Base-by-base conservation (phyloP, 2,113 vertebrate species). In the Stegastes partitus region DNA sequence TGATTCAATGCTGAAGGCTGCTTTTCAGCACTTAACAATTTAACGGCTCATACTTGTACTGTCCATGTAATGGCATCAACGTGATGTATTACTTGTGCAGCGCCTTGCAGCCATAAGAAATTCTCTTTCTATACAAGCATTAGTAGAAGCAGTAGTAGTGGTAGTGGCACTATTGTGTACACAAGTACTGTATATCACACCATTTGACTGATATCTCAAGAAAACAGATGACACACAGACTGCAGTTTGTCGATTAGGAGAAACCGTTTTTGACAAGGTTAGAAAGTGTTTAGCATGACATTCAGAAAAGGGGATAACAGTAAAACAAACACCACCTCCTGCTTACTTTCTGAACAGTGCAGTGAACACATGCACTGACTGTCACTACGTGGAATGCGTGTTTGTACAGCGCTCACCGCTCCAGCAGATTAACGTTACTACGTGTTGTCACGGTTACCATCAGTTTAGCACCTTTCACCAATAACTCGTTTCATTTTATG, bases 371-470 rank as follows among this genome's bases (percentile, higher is more conserved):
- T 63, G 50, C 25, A 26, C 26, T 10, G 39, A 7, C 62, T 19
- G 57, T 45, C 23, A 34, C 10, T 34, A 34, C 31, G 31, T 34
- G 31, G 31, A 11, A 14, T 47, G 42, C 25, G 11, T 1, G 34
- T n/a, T 16, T 2, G 21, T 23, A 9, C 18, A 50, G 57, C 5
- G 57, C n/a, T 70, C 37, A 47, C 16, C 42, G 37, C 6, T 45
- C 39, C 19, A 11, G 59, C 21, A 55, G 42, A 56, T 31, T 19
- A 19, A 25, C 61, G 22, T 25, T 23, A 4, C 42, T 57, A 16
- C 23, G 51, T 22, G 37, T 25, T 74, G 42, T 57, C 62, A 55
- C 56, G 44, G 54, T 68, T 73, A 61, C 12, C 9, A 15, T 61
- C 14, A 62, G 3, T 23, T 50, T 18, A 51, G 16, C 37, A 31